Evolutionary conservation across 2,888 invertebrate species (phyloP), one percentile per base, ranked within the genome.

Genomic region (Nipponacmea schrenckii): DNA sequence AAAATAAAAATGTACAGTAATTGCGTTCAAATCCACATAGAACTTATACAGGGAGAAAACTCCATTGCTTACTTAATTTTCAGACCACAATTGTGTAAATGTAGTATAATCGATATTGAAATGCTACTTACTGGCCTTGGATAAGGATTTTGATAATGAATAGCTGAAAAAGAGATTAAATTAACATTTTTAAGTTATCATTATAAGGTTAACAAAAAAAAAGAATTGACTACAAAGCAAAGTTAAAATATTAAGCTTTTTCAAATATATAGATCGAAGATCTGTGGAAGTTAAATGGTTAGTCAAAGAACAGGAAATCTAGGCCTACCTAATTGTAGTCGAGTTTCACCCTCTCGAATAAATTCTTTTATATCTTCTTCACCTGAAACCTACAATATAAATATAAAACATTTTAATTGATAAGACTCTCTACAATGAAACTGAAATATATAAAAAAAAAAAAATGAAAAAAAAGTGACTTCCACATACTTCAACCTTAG

Each of bases 111-210:
- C 4, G 39, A 10, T 8, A 14, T 20, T 62, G n/a, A 44, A 68
- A 20, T 24, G 20, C 4, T 73, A 82, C 84, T 82, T 79, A 84
- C 84, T 68, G 80, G 89, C 72, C 90, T 83, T 20, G 90, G 90
- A 76, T 89, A 90, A 5, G 90, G 90, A 46, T 80, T 89, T 70
- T 80, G 76, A 80, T 90, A 90, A 81, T 90, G 90, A 8, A 85
- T 66, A 24, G 89, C 89, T 84, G 81, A 69, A 81, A 80, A 63
- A 70, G 20, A 68, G 72, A 27, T 69, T 50, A 64, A 62, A 68
- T n/a, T 14, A 14, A n/a, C 15, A 62, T 26, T 31, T 26, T 45
- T 5, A 14, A 65, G n/a, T n/a, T n/a, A n/a, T n/a, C n/a, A n/a
- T n/a, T n/a, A n/a, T n/a, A n/a, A n/a, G n/a, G n/a, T n/a, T n/a